Evolutionary conservation across 2,797 vertebrate genomes (phyloP).

Genomic region (Alca torda): DNA sequence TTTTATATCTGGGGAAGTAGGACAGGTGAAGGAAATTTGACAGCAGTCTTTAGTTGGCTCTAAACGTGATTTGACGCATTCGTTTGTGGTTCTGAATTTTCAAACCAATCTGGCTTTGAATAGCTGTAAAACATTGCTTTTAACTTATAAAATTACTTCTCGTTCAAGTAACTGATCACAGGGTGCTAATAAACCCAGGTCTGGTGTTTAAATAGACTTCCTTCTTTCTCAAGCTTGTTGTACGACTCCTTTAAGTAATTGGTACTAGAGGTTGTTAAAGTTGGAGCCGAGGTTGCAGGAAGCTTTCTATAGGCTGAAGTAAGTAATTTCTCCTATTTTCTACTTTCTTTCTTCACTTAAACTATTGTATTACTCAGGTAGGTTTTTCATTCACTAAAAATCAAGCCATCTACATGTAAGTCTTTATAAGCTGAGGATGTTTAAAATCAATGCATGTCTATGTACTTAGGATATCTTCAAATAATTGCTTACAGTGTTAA

Average conservation of each 20-base stretch:
- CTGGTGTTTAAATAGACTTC: background rate
- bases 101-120: slow-evolving; percentile 21
- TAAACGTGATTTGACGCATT: background rate
- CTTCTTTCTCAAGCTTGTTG: background rate
- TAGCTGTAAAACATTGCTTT: slow-evolving; percentile 15
- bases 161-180: background rate
- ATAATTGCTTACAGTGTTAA: background rate
- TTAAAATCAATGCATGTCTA: background rate
- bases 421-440: background rate
- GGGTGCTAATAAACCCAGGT: background rate
- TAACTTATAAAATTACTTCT: background rate
- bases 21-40: slow-evolving; percentile 1
- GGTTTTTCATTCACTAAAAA: background rate
- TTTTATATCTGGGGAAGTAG: background rate
- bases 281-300: background rate
- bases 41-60: background rate
- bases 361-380: background rate
- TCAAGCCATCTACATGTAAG: background rate
- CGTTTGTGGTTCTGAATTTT: slow-evolving; percentile 45
- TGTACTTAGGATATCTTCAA: background rate
- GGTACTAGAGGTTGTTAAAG: background rate
- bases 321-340: background rate
- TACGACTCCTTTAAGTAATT: background rate
- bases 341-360: background rate
- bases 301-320: background rate